Base-by-base conservation (phyloP, 2,113 vertebrate species). In the Heterotilapia buettikoferi region DNA sequence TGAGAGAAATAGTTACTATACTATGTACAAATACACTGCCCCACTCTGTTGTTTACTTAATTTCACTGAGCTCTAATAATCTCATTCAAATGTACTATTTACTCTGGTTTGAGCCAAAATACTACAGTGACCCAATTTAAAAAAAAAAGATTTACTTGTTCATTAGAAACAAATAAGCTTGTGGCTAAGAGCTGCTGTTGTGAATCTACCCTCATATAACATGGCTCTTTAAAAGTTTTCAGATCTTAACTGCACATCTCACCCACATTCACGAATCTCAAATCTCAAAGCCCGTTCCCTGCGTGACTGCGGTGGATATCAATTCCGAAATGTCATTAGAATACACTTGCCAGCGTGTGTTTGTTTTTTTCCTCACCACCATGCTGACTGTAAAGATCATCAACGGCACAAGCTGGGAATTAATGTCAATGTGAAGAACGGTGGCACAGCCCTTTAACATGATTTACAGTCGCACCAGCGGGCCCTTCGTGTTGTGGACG, bases 401-500 rank as follows among this genome's bases (percentile, higher is more conserved):
- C 93, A 94, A 88, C 88, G 50, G 88, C 61, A 61, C 82, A 79
- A 80, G 83, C 40, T 13, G 83, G 83, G 90, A 90, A 95, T 94
- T 93, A 93, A 93, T 79, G 89, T 93, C 88, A 92, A 57, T 53
- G 57, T 85, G 90, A 93, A 57, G 90, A 90, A 89, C 86, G 24
- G 85, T 6, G 45, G 80, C 82, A 13, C n/a, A 83, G 92, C 84
- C 96, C 97, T 98, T 97, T 96, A 97, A 96, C 96, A 95, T 97
- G 97, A 98, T 98, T 98, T 98, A 98, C 98, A 97, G 97, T 87
- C 93, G 95, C 96, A 95, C 96, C 94, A 95, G 96, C 96, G 96
- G 96, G 96, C 96, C 78, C 92, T 95, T 84, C 47, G 56, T 18
- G 53, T 84, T 95, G 96, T 95, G 97, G 97, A 96, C 90, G 96